Conservation (phyloP, 2,888 invertebrate species). For the Agrochola lota region DNA sequence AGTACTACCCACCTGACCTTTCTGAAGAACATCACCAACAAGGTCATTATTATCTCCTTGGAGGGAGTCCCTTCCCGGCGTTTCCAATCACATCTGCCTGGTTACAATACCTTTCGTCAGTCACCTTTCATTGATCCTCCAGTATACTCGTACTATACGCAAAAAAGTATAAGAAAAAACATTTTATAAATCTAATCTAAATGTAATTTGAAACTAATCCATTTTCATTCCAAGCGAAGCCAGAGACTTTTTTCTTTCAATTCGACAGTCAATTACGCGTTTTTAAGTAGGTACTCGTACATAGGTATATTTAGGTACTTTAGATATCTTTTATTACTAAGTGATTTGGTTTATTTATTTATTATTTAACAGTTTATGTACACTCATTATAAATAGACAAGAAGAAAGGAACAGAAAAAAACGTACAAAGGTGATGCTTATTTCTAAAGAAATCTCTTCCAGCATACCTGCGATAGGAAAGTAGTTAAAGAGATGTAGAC, state of each 20-base stretch:
- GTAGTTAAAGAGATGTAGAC: no score
- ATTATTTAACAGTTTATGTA: no score
- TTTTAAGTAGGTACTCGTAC: not conserved
- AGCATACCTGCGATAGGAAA: no score
- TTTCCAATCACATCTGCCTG: not conserved
- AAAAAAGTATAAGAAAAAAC: not conserved
- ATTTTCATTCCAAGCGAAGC: slow-evolving; percentile 17
- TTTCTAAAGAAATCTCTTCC: no score
- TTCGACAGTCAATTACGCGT: slow-evolving; percentile 12
- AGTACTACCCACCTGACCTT: not conserved
- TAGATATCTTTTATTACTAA: slow-evolving; percentile 11
- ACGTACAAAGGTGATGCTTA: no score
- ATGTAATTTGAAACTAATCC: slow-evolving; percentile 29
- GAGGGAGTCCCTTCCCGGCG: not conserved
- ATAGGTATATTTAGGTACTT: not conserved
- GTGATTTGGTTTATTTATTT: no score
- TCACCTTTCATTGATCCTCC: not conserved
- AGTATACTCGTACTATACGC: not conserved
- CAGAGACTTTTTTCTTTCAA: not conserved
- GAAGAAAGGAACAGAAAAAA: no score
- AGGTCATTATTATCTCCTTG: not conserved
- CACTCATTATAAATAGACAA: no score
- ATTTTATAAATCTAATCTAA: slow-evolving; percentile 11
- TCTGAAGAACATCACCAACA: not conserved
- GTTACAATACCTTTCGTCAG: not conserved